Evolutionary conservation across 30 jellyfish, hydroid and myxozoan species (phyloP), one percentile per base, ranked within the genome.

Genomic region (Phacellophora camtschatica): DNA sequence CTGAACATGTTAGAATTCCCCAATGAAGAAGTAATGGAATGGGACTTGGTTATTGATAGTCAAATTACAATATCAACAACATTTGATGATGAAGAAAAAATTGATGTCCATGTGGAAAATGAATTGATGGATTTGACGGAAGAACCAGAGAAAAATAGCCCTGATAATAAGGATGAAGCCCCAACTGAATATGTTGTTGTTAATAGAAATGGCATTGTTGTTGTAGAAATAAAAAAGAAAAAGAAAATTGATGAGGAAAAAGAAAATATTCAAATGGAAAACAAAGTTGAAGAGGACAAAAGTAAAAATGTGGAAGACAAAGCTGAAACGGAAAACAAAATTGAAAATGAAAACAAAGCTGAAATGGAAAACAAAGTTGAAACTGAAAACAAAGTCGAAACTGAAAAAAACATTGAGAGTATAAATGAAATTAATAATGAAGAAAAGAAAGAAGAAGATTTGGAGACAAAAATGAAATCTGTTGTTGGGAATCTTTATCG

Each of bases 1-100:
- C 66, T 18, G 5, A 4, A 2, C 0, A 18, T 7, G 13, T 23
- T 36, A 5, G 6, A 35, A 11, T 29, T 23, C 8, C 37, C 35
- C 12, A 20, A 42, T 0, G 51, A 18, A 13, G 91, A 80, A 53
- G 50, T 80, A 2, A 27, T 53, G 0, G 91, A 67, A 10, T 51
- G 59, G 12, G 91, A 80, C 65, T 33, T 80, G 33, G 56, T 65
- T 64, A 77, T 80, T 23, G 83, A 64, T 80, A 80, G 62, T 51
- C 91, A 80, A 51, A 75, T 80, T 22, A 80, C 91, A 16, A 53
- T 80, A 23, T 4, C 77, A 1, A 80, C 91, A 49, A 55, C 91
- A 25, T 59, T 65, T 2, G 70, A 46, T 28, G 90, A 62, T 11
- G 88, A 41, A 0, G 53, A 33, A 15, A 53, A 24, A n/a, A 3